These are phyloP conservation scores for Symphodus melops DNA, from an alignment of 2,113 vertebrate genomes.

Conservation along the genomic window DNA sequence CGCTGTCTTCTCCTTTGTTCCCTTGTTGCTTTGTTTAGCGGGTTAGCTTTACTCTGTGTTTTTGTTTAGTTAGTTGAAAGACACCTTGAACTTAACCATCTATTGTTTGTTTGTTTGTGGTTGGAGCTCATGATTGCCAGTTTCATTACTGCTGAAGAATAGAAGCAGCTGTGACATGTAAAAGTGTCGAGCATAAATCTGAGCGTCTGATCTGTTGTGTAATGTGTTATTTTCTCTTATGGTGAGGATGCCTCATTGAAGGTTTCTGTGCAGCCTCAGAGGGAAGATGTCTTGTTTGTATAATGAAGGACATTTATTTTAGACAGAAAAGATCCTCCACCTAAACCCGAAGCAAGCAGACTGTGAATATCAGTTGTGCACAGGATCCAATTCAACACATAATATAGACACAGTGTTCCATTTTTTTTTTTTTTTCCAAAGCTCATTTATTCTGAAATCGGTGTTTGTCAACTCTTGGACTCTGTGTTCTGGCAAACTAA, in stretches of 20 bases:
- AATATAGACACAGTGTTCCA: conserved; percentile 34
- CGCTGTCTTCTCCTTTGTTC: conserved; percentile 18
- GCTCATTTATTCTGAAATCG: conserved; percentile 60
- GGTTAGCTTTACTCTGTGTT: background rate
- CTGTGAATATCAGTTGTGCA: conserved; percentile 19
- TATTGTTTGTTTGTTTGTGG: conserved; percentile 19
- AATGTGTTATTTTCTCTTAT: conserved; percentile 14
- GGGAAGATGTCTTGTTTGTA: conserved; percentile 36
- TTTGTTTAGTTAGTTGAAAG: conserved; percentile 15
- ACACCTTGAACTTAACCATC: background rate
- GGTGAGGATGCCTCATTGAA: conserved; percentile 14
- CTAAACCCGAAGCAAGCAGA: conserved; percentile 16
- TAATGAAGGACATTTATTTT: conserved; percentile 28
- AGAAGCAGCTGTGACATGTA: background rate
- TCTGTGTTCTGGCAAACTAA: background rate
- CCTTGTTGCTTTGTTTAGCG: conserved; percentile 12
- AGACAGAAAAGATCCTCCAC: conserved; percentile 11
- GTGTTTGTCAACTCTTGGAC: conserved; percentile 50
- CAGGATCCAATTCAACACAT: conserved; percentile 12
- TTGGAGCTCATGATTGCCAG: background rate
- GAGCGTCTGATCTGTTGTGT: conserved; percentile 3
- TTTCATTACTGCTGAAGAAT: background rate
- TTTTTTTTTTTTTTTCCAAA: too few species aligned
- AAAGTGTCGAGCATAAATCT: conserved; percentile 10
- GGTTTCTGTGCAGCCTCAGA: conserved; percentile 3